Evolutionary conservation across 2,113 vertebrate species (phyloP).

Genomic region (Cephalophus harveyi): DNA sequence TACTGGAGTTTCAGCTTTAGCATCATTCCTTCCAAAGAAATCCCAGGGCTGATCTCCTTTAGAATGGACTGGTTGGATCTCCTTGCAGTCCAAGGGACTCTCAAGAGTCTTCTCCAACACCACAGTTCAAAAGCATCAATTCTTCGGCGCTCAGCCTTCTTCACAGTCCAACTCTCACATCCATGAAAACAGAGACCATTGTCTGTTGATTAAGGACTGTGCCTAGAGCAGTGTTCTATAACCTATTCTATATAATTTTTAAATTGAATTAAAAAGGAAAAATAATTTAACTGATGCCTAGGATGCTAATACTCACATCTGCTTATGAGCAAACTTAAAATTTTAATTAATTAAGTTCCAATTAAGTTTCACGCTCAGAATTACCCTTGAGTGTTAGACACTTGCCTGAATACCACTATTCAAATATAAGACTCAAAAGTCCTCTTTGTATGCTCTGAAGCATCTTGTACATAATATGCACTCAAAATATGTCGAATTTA

Average conservation of each 20-base stretch:
- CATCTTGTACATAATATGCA: not conserved
- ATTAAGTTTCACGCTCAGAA: slow-evolving; percentile 32
- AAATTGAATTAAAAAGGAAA: slow-evolving; percentile 3
- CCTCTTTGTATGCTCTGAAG: not conserved
- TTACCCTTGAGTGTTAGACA: not conserved
- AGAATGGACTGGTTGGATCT: too few species aligned
- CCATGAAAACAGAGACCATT: not conserved
- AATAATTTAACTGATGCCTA: not conserved
- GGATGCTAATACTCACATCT: not conserved
- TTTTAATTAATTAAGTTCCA: slow-evolving; percentile 4
- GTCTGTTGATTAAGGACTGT: not conserved
- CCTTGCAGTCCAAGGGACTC: too few species aligned
- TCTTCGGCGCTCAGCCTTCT: too few species aligned
- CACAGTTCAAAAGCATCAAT: too few species aligned
- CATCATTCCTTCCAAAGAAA: too few species aligned
- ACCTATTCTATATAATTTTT: not conserved
- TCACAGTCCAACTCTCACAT: too few species aligned
- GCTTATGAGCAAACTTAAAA: slow-evolving; percentile 29
- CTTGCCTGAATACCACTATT: not conserved
- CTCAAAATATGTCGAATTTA: not conserved
- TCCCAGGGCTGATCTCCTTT: too few species aligned
- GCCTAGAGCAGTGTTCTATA: not conserved
- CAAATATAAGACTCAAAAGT: not conserved
- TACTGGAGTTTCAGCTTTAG: too few species aligned
- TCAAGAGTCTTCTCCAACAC: too few species aligned